Evolutionary conservation across 2,888 invertebrate species (phyloP).

Genomic region (Drosophila bunnanda): DNA sequence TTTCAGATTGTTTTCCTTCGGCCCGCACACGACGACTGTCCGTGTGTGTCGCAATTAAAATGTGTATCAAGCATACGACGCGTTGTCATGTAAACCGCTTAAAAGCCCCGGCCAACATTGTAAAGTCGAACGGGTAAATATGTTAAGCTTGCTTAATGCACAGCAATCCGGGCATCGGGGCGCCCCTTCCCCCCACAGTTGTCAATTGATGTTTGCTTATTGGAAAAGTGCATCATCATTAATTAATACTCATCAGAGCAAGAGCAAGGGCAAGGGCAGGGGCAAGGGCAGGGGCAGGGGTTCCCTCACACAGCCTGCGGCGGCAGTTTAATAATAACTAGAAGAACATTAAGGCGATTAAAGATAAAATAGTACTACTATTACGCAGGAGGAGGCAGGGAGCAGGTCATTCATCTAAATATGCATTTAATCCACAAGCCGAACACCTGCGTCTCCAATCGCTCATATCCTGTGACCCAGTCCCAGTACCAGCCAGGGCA

Average conservation of each 20-base stretch:
- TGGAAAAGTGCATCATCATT: slow-evolving; percentile 37
- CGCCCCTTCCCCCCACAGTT: neutral
- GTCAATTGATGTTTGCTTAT: slow-evolving; percentile 33
- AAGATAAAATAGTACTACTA: slow-evolving; percentile 6
- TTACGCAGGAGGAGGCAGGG: neutral
- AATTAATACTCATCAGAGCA: slow-evolving; percentile 24
- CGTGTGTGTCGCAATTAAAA: slow-evolving; percentile 62
- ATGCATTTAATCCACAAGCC: slow-evolving; percentile 36
- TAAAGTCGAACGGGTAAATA: slow-evolving; percentile 44
- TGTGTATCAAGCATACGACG: slow-evolving; percentile 58
- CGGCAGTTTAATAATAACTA: slow-evolving; percentile 21
- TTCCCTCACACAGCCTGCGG: slow-evolving; percentile 15
- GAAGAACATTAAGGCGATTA: slow-evolving; percentile 38
- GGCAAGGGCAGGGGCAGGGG: neutral
- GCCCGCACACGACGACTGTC: slow-evolving; percentile 12
- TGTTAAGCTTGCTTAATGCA: slow-evolving; percentile 34
- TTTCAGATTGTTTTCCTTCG: slow-evolving; percentile 35
- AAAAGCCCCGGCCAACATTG: slow-evolving; percentile 35
- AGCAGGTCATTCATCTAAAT: slow-evolving; percentile 24
- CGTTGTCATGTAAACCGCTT: slow-evolving; percentile 71
- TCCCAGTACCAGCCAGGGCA: slow-evolving; percentile 15
- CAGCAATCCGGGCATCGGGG: neutral
- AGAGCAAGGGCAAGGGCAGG: neutral
- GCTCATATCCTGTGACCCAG: slow-evolving; percentile 36
- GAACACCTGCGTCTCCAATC: slow-evolving; percentile 48